Evolutionary conservation across 2,888 invertebrate species (phyloP).

Genomic region (Sclerodermus sp.): DNA sequence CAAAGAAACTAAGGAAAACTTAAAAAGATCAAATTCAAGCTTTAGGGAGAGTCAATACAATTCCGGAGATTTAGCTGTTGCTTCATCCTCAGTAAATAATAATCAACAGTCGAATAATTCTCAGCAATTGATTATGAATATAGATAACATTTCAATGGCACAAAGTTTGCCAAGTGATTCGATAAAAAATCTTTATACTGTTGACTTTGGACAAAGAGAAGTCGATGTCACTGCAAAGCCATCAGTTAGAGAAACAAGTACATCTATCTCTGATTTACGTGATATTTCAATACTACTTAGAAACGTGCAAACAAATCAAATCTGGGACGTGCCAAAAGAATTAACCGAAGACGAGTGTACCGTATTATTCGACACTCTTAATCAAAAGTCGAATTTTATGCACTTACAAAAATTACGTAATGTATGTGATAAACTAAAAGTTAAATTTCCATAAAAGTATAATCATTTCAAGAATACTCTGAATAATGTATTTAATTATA

Average conservation of each 20-base stretch:
- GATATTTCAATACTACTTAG: conserved; percentile 2
- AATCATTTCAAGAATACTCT: no score
- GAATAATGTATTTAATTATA: no score
- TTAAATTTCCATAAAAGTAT: conserved; percentile 17
- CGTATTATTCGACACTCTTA: conserved; percentile 29
- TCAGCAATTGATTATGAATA: no score
- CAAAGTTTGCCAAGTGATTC: conserved; percentile 6
- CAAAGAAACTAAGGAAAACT: no score
- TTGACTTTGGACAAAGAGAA: conserved; percentile 33
- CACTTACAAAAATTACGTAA: conserved; percentile 30
- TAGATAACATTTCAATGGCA: conserved; percentile 6
- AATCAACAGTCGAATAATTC: no score
- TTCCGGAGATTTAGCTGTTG: no score
- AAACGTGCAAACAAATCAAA: background rate
- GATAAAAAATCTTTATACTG: conserved; percentile 18
- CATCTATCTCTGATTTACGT: conserved; percentile 38
- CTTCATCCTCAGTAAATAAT: no score
- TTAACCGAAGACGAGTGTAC: conserved; percentile 37
- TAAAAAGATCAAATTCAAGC: no score
- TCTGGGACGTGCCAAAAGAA: conserved; percentile 29
- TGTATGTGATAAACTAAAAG: conserved; percentile 31
- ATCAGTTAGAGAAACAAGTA: conserved; percentile 39
- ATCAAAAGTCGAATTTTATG: conserved; percentile 29
- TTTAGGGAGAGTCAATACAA: no score
- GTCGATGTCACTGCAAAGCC: conserved; percentile 41